A percentile compares a stretch with the other conserved stretches of the same genome.
Conservation (phyloP, 2,888 invertebrate genomes). For the Carcina quercana region DNA sequence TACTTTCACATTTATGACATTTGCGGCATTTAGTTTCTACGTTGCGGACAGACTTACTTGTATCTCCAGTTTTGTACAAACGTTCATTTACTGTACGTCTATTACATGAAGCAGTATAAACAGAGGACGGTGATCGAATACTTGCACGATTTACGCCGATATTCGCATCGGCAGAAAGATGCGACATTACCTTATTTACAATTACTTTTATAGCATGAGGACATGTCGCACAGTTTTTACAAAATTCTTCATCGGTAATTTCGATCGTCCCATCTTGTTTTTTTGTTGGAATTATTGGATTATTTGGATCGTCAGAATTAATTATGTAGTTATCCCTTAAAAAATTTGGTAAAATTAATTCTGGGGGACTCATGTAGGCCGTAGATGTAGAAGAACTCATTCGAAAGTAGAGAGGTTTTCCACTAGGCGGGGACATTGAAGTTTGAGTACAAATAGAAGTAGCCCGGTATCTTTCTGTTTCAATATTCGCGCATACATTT, state of each 20-base stretch:
- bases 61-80: too few species aligned
- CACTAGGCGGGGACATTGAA: constrained; percentile 36
- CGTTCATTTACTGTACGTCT: too few species aligned
- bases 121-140: too few species aligned
- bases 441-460: constrained; percentile 58
- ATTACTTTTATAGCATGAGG: constrained; percentile 18
- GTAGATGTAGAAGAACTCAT: constrained; percentile 70
- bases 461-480: too few species aligned
- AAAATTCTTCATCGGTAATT: constrained; percentile 16
- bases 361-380: constrained; percentile 69
- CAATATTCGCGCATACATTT: too few species aligned
- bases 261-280: constrained; percentile 18
- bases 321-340: constrained; percentile 29
- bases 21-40: too few species aligned
- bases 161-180: too few species aligned
- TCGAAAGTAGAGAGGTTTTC: constrained; percentile 46
- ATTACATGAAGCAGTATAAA: too few species aligned
- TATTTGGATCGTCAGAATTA: constrained; percentile 25
- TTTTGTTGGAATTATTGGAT: too few species aligned
- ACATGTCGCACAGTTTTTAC: constrained; percentile 21
- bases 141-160: too few species aligned
- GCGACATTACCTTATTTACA: constrained; percentile 13
- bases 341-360: constrained; percentile 49
- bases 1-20: constrained; percentile 22
- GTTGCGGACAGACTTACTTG: too few species aligned